Conservation (phyloP, 2,888 invertebrate species). For the Zygaena filipendulae region DNA sequence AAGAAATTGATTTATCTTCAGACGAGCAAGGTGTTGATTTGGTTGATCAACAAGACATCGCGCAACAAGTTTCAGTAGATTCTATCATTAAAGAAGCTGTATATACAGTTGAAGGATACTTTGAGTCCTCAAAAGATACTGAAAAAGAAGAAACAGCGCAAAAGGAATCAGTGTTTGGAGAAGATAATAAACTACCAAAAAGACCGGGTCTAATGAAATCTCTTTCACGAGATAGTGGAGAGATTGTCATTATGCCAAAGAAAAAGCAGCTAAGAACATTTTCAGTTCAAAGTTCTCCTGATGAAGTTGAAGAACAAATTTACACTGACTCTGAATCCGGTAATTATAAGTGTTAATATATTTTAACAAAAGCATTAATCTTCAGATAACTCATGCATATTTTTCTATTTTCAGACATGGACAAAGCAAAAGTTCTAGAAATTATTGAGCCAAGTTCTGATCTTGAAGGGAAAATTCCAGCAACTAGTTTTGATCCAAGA, state of each 20-base stretch:
- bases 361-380: too few species aligned
- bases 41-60: conserved; percentile 29
- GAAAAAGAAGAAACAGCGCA: conserved; percentile 32
- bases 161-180: conserved; percentile 37
- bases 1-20: conserved; percentile 50
- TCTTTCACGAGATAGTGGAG: conserved; percentile 57
- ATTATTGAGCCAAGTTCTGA: conserved; percentile 62
- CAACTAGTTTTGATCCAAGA: conserved; percentile 52
- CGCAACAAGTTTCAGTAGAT: conserved; percentile 43
- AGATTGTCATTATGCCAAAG: conserved; percentile 56
- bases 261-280: conserved; percentile 58
- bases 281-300: conserved; percentile 64
- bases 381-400: too few species aligned
- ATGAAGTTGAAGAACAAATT: conserved; percentile 64
- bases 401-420: too few species aligned
- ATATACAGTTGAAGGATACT: conserved; percentile 46
- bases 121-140: conserved; percentile 33
- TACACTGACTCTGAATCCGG: conserved; percentile 66
- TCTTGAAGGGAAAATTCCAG: conserved; percentile 38
- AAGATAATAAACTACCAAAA: conserved; percentile 39
- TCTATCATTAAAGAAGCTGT: conserved; percentile 60
- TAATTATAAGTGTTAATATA: conserved; percentile 16
- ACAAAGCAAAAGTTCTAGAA: conserved; percentile 62
- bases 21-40: conserved; percentile 39
- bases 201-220: conserved; percentile 55